A percentile compares a stretch with the other conserved stretches of the same genome.
phyloP scores from a whole-genome alignment of 2,888 invertebrate genomes.

The Hoplodrina blanda region DNA sequence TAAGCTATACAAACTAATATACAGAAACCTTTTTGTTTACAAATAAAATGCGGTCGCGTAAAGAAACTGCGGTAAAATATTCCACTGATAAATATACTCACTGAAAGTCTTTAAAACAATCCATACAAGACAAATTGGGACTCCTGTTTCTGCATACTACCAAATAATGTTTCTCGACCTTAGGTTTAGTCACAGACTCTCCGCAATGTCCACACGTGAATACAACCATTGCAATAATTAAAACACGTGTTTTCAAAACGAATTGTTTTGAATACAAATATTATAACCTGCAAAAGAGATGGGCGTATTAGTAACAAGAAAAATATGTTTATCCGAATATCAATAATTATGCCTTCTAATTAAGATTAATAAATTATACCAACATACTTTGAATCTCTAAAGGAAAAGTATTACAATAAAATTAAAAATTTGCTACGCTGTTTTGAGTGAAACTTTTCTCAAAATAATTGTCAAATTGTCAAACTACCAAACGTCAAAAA shows the following conservation, averaged over 20 bases:
- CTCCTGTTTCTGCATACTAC: conserved; percentile 92
- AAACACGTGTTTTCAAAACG: conserved; percentile 60
- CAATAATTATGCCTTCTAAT: background rate
- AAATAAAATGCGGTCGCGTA: conserved; percentile 23
- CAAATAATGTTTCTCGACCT: conserved; percentile 96
- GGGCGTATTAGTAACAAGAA: conserved; percentile 17
- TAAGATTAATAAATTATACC: background rate
- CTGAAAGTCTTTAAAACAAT: conserved; percentile 97
- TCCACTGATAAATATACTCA: conserved; percentile 79
- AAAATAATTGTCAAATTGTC: conserved; percentile 61
- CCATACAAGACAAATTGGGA: conserved; percentile 96
- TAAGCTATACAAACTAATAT: background rate
- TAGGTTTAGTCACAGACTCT: conserved; percentile 96
- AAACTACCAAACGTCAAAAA: conserved; percentile 52
- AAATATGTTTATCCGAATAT: background rate
- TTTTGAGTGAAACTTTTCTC: conserved; percentile 55
- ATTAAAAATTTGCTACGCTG: conserved; percentile 50
- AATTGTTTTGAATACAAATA: conserved; percentile 67
- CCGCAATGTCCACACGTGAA: conserved; percentile 98
- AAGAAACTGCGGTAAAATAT: conserved; percentile 22
- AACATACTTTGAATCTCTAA: conserved; percentile 31
- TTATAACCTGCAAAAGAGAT: conserved; percentile 67
- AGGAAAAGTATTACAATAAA: conserved; percentile 15
- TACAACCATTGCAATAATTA: conserved; percentile 94
- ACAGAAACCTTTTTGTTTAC: conserved; percentile 30